Conservation (phyloP, 2,113 vertebrate species). For the Rhinoderma darwinii region DNA sequence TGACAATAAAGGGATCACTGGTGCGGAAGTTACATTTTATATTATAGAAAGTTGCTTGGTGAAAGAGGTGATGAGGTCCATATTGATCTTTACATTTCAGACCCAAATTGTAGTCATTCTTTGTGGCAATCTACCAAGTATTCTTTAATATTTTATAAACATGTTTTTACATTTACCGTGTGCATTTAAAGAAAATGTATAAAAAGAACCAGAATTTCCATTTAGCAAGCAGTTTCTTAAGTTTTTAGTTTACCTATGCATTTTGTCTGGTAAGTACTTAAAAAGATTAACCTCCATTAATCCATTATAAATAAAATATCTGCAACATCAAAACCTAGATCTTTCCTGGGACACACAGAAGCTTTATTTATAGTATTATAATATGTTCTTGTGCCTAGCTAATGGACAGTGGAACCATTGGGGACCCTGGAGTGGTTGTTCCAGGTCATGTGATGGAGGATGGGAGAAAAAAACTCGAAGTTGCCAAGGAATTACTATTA, state of each 20-base stretch:
- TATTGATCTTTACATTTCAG: neutral
- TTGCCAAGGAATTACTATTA: slow-evolving; percentile 87
- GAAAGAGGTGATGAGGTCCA: neutral
- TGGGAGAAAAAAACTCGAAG: slow-evolving; percentile 90
- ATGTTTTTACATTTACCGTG: neutral
- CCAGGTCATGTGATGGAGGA: slow-evolving; percentile 94
- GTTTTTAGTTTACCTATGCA: neutral
- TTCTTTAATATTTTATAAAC: neutral
- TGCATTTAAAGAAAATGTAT: neutral
- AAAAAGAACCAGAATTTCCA: neutral
- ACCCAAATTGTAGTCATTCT: neutral
- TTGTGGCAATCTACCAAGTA: neutral
- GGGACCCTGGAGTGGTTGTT: slow-evolving; percentile 97
- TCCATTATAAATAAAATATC: neutral
- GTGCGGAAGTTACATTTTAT: slow-evolving; percentile 1
- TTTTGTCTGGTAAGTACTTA: neutral
- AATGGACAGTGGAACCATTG: slow-evolving; percentile 99
- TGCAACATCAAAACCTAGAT: neutral
- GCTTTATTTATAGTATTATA: neutral
- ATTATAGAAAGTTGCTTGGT: neutral
- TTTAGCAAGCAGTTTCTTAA: neutral
- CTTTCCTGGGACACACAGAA: neutral
- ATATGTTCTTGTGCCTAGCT: slow-evolving; percentile 74
- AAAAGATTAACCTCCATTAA: neutral
- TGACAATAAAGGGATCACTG: neutral